Evolutionary conservation across 2,888 invertebrate genomes (phyloP).

Genomic region (Cyclophora albipunctata): DNA sequence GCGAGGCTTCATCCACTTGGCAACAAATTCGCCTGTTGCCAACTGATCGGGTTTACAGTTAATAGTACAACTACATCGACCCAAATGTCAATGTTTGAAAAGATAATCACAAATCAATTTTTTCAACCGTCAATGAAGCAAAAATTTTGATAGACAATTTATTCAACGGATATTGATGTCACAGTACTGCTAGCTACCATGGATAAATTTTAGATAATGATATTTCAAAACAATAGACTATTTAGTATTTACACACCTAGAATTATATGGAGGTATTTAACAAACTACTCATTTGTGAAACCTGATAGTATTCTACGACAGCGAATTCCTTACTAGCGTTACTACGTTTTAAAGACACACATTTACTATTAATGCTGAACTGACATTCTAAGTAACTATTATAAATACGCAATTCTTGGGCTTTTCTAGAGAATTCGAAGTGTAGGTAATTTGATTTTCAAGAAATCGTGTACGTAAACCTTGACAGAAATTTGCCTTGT

Average conservation of each 20-base stretch:
- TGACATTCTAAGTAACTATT: too few species aligned
- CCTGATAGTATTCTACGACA: conserved; percentile 17
- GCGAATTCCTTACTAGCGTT: conserved; percentile 5
- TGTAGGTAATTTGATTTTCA: too few species aligned
- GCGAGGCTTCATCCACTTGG: conserved; percentile 32
- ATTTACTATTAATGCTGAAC: too few species aligned
- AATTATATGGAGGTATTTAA: conserved; percentile 25
- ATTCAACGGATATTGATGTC: conserved; percentile 38
- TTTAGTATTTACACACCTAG: conserved; percentile 37
- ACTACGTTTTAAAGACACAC: background rate
- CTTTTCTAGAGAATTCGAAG: too few species aligned
- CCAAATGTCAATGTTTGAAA: conserved; percentile 34
- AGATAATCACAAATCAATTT: conserved; percentile 12
- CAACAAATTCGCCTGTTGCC: conserved; percentile 42
- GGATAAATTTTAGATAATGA: conserved; percentile 18
- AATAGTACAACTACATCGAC: conserved; percentile 48
- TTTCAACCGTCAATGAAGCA: conserved; percentile 5
- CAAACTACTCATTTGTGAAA: conserved; percentile 32
- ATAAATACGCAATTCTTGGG: too few species aligned
- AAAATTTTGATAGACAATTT: conserved; percentile 22
- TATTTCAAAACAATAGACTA: conserved; percentile 36
- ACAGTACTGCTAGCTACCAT: conserved; percentile 30
- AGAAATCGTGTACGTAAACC: too few species aligned
- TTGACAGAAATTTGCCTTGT: too few species aligned
- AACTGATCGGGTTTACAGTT: conserved; percentile 48